phyloP scores from a whole-genome alignment of 92 coral and sea anemone genomes.

The Diadumene lineata region DNA sequence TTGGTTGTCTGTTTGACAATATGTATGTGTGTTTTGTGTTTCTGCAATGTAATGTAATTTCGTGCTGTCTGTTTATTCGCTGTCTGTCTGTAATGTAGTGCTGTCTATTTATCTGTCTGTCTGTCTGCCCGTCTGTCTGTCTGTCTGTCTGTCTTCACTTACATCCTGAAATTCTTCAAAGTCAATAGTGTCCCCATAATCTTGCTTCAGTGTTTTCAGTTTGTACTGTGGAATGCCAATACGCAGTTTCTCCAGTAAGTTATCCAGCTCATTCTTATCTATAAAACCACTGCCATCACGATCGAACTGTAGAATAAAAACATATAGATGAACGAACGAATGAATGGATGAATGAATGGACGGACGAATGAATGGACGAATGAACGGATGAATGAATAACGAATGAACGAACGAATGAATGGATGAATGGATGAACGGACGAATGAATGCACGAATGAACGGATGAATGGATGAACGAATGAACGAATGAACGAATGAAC shows the following conservation, averaged over 20 bases:
- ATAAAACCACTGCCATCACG: background rate
- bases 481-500: too few species aligned
- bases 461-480: too few species aligned
- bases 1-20: too few species aligned
- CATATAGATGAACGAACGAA: background rate
- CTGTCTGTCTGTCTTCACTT: background rate
- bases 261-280: background rate
- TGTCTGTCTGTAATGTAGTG: background rate
- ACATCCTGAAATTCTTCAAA: conserved; percentile 2
- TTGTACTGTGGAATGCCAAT: background rate
- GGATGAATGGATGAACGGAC: too few species aligned
- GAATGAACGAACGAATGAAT: too few species aligned
- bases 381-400: background rate
- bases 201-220: background rate
- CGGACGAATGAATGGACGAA: background rate
- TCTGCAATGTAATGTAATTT: too few species aligned
- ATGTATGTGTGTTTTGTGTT: too few species aligned
- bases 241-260: background rate
- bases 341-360: background rate
- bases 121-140: background rate
- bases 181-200: conserved; percentile 3
- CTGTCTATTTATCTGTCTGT: background rate
- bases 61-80: background rate
- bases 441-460: too few species aligned
- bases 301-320: background rate